Percentiles rank a stretch among this genome's conserved stretches.
These are phyloP conservation scores for Apeira syringaria DNA, from an alignment of 2,888 invertebrate species.

Conservation along the genomic window DNA sequence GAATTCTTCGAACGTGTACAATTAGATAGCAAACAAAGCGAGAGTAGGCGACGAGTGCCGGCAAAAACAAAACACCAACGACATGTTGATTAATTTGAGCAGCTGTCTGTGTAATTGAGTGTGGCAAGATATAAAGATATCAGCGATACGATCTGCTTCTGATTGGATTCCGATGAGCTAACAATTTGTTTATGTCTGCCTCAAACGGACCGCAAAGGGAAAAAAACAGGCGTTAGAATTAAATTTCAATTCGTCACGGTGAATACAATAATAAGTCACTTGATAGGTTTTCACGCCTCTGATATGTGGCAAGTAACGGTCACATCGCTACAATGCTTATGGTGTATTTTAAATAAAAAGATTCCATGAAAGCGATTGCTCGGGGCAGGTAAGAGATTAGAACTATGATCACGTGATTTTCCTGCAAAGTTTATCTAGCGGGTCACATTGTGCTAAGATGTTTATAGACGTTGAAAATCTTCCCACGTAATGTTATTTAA, in stretches of 20 bases:
- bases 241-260: slow-evolving; percentile 42
- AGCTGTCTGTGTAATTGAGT: slow-evolving; percentile 49
- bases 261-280: slow-evolving; percentile 4
- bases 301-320: neutral
- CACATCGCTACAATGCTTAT: too few relatives aligned
- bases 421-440: neutral
- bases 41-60: slow-evolving; percentile 14
- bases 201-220: slow-evolving; percentile 20
- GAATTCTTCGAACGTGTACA: slow-evolving; percentile 3
- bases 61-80: slow-evolving; percentile 37
- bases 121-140: slow-evolving; percentile 65
- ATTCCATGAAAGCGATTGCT: too few relatives aligned
- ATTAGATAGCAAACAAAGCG: slow-evolving; percentile 17
- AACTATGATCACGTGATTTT: neutral
- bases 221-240: slow-evolving; percentile 40
- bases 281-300: neutral
- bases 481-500: slow-evolving; percentile 29
- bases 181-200: slow-evolving; percentile 58
- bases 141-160: slow-evolving; percentile 57
- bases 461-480: slow-evolving; percentile 17
- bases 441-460: neutral
- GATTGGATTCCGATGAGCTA: slow-evolving; percentile 66
- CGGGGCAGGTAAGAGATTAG: too few relatives aligned
- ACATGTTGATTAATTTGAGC: slow-evolving; percentile 58
- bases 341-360: too few relatives aligned